Evolutionary conservation across 1,140 invertebrate species (phyloP).

Genomic region (Brachystomella parvula): DNA sequence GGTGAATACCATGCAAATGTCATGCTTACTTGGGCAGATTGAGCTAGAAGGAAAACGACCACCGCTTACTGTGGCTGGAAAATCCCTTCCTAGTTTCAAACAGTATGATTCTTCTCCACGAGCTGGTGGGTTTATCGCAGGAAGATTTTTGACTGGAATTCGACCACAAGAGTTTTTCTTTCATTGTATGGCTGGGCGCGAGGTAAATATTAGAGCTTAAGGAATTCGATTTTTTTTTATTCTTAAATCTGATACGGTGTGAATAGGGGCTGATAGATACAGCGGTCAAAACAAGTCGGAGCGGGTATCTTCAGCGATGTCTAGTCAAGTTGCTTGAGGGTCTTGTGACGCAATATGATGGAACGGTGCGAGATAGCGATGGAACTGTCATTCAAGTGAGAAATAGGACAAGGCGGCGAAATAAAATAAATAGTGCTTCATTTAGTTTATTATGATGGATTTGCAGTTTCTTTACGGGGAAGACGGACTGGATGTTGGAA

Average conservation of each 20-base stretch:
- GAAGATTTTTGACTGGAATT: slow-evolving; percentile 94
- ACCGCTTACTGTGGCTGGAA: slow-evolving; percentile 86
- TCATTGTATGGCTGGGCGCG: slow-evolving; percentile 99
- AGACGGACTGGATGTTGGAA: slow-evolving; percentile 88
- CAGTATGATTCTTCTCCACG: slow-evolving; percentile 81
- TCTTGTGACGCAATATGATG: slow-evolving; percentile 78
- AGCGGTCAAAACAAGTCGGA: slow-evolving; percentile 82
- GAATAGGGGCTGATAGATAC: slow-evolving; percentile 58
- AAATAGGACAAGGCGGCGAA: slow-evolving; percentile 53
- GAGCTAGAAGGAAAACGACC: slow-evolving; percentile 96
- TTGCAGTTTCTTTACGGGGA: slow-evolving; percentile 85
- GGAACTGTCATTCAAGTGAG: slow-evolving; percentile 62
- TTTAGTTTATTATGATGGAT: background rate
- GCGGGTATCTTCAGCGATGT: slow-evolving; percentile 96
- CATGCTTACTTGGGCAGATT: slow-evolving; percentile 92
- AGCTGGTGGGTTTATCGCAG: slow-evolving; percentile 92
- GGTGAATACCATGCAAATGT: slow-evolving; percentile 96
- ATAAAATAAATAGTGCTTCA: background rate
- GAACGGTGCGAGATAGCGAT: slow-evolving; percentile 91
- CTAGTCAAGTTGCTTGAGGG: slow-evolving; percentile 97
- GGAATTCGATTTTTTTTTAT: background rate
- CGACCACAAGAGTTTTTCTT: slow-evolving; percentile 97
- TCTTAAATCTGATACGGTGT: background rate
- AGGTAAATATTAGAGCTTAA: slow-evolving; percentile 47
- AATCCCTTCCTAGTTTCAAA: slow-evolving; percentile 85